phyloP scores from a whole-genome alignment of 2,113 vertebrate species.

The Chrysochloris asiatica region DNA sequence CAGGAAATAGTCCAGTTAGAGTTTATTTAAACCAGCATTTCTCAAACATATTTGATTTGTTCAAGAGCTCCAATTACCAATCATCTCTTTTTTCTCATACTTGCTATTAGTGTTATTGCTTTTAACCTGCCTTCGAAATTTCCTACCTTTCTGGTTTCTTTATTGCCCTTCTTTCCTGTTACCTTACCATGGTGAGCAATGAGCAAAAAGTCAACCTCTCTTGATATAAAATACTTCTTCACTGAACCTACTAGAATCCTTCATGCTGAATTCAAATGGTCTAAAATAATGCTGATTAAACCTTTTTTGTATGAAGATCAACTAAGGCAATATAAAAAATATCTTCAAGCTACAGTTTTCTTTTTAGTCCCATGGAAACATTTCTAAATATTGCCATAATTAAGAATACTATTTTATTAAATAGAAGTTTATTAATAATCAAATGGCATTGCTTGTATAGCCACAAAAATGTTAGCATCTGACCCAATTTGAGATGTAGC shows the following conservation, averaged over 20 bases:
- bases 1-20: neutral
- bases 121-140: neutral
- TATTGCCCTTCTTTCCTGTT: neutral
- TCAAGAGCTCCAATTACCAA: neutral
- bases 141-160: neutral
- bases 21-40: neutral
- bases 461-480: neutral
- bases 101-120: neutral
- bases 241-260: neutral
- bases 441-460: slow-evolving; percentile 1
- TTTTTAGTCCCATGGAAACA: neutral
- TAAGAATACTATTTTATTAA: neutral
- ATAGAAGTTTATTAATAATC: neutral
- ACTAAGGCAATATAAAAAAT: slow-evolving; percentile 23
- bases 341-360: neutral
- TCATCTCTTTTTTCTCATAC: neutral
- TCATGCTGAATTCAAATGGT: neutral
- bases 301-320: neutral
- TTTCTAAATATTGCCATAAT: slow-evolving; percentile 9
- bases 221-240: neutral
- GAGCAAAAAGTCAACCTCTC: neutral
- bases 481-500: neutral
- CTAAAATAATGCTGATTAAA: neutral
- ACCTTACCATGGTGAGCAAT: neutral
- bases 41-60: neutral